Evolutionary conservation across 2,113 vertebrate genomes (phyloP), one percentile per base, ranked within the genome.

Genomic region (Actenoides lindsayi): DNA sequence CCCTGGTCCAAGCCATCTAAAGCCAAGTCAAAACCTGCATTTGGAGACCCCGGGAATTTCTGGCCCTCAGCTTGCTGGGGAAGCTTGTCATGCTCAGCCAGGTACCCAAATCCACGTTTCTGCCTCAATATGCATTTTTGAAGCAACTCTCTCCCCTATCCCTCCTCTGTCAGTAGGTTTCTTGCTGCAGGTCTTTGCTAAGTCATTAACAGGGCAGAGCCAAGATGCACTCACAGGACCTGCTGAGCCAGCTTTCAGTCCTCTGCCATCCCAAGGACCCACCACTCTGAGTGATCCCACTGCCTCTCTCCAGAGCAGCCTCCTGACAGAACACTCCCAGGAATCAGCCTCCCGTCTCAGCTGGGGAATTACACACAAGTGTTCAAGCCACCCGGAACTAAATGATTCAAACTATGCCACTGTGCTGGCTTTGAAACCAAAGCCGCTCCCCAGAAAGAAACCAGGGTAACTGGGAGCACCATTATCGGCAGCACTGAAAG

Each of bases 371-470:
- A 60, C 57, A 92, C 50, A 37, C 73, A 73, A 73, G 69, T 50
- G 69, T 91, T 87, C 83, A 87, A 96, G 53, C 77, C 89, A 94
- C 83, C 31, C 14, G 0, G 83, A 94, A 95, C 77, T 95, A 94
- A 96, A 97, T 96, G 92, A 95, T 96, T 96, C 93, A 93, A 96
- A 94, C 91, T 79, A 89, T 9, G 39, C 92, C 81, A 82, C 89
- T 84, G 89, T 87, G 80, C 65, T 76, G 67, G n/a, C 92, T 93
- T 94, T 96, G 95, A 94, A 96, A 92, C 57, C 54, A 89, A 83
- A 96, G 57, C 54, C 0, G 0, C 81, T 83, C 77, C 83, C 41
- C 65, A 85, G 65, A 87, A 96, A 70, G 70, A 57, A 95, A 41
- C 17, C 67, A 51, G 70, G 50, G 62, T 82, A 95, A 95, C 94